Percentiles rank a stretch among this genome's conserved stretches.
These are phyloP conservation scores for Turnix velox DNA, from an alignment of 2,113 vertebrate species.

Conservation along the genomic window DNA sequence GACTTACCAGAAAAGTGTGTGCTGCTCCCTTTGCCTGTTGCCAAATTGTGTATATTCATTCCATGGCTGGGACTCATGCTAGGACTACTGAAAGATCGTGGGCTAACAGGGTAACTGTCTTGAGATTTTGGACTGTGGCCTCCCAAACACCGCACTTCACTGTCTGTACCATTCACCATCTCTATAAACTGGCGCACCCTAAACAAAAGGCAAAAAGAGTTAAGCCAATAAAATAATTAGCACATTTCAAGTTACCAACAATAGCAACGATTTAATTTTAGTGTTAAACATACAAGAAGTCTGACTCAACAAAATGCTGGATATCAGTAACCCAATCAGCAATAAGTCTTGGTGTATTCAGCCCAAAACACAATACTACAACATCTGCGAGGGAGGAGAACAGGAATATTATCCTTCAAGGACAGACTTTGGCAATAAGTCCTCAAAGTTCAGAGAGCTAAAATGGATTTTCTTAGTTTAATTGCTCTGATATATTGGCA, in stretches of 20 bases:
- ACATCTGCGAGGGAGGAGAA: not conserved
- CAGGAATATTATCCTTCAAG: slow-evolving; percentile 9
- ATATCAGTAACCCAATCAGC: not conserved
- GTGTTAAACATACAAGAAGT: not conserved
- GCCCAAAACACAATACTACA: not conserved
- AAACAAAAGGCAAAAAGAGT: slow-evolving; percentile 56
- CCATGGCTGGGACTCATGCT: slow-evolving; percentile 84
- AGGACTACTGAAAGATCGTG: slow-evolving; percentile 89
- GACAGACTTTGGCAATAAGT: not conserved
- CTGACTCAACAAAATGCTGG: slow-evolving; percentile 8
- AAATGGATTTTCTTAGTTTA: not conserved
- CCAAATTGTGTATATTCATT: slow-evolving; percentile 76
- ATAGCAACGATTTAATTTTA: not conserved
- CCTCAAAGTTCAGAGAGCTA: not conserved
- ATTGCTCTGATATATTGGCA: not conserved
- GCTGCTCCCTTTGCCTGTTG: slow-evolving; percentile 80
- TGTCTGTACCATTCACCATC: slow-evolving; percentile 99
- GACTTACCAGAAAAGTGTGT: slow-evolving; percentile 85
- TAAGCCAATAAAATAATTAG: slow-evolving; percentile 3
- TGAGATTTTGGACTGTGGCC: slow-evolving; percentile 98
- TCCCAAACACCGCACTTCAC: slow-evolving; percentile 94
- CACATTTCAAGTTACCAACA: not conserved
- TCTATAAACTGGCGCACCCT: slow-evolving; percentile 99
- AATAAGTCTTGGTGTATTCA: not conserved
- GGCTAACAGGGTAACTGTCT: slow-evolving; percentile 93